Evolutionary conservation across 2,888 invertebrate genomes (phyloP).

Genomic region (Drosophila testacea): DNA sequence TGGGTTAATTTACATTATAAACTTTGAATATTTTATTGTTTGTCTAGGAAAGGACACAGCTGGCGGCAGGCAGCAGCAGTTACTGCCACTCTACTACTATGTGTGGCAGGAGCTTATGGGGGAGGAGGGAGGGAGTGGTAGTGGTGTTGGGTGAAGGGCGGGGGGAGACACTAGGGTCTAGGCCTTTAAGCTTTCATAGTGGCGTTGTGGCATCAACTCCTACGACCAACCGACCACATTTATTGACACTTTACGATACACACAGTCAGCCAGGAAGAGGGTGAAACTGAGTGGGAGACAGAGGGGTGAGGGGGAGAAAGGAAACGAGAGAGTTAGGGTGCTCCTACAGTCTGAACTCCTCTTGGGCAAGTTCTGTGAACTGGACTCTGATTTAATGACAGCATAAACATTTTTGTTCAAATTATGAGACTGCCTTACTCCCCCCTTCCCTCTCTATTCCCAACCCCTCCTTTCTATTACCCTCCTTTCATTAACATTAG

Average conservation of each 20-base stretch:
- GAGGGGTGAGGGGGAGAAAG: neutral
- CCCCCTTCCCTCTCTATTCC: no score
- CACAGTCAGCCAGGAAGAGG: conserved; percentile 1
- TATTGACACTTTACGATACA: conserved; percentile 56
- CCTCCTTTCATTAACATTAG: conserved; percentile 33
- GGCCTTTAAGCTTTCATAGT: conserved; percentile 36
- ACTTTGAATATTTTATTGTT: conserved; percentile 80
- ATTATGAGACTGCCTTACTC: conserved; percentile 55
- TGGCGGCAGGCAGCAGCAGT: conserved; percentile 38
- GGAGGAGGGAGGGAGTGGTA: neutral
- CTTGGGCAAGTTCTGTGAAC: neutral
- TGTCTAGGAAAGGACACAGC: conserved; percentile 72
- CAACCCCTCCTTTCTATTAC: neutral
- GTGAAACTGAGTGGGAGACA: neutral
- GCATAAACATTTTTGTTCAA: conserved; percentile 68
- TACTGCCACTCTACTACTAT: neutral
- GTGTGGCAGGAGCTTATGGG: neutral
- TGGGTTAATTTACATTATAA: conserved; percentile 81
- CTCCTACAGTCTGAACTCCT: neutral
- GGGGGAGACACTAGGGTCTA: conserved; percentile 6
- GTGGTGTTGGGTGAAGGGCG: neutral
- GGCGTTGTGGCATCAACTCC: conserved; percentile 35
- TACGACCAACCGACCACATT: conserved; percentile 43
- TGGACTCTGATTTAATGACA: conserved; percentile 65
- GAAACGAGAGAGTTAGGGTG: neutral